phyloP scores from a whole-genome alignment of 2,113 vertebrate genomes.

The Tetraodon nigroviridis region DNA sequence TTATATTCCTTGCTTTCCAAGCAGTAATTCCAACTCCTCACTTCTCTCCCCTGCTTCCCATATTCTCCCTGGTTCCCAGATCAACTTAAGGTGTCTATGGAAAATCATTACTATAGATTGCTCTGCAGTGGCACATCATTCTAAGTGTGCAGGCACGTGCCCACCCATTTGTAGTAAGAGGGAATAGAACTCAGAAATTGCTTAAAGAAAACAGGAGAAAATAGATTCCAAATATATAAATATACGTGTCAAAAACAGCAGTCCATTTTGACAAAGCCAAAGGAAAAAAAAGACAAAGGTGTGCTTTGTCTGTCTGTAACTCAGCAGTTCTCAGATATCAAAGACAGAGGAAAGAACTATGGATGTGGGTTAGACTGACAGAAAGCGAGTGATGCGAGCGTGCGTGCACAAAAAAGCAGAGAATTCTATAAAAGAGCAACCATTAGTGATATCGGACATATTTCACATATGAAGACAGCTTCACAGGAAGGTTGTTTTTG shows the following conservation, averaged over 20 bases:
- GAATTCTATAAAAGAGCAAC: not conserved
- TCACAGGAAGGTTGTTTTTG: not conserved
- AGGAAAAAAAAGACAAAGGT: not conserved
- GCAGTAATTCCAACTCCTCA: not conserved
- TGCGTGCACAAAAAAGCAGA: not conserved
- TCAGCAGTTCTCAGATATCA: not conserved
- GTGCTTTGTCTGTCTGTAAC: not conserved
- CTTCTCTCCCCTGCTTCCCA: not conserved
- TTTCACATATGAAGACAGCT: not conserved
- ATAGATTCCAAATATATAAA: no score
- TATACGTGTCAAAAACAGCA: no score
- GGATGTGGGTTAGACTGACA: not conserved
- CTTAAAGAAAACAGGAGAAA: no score
- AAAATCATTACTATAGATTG: slow-evolving; percentile 6
- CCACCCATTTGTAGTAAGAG: not conserved
- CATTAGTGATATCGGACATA: not conserved
- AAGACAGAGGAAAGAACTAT: not conserved
- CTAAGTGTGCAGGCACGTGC: not conserved
- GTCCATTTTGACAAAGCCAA: no score
- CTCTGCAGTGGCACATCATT: not conserved
- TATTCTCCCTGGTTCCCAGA: slow-evolving; percentile 1
- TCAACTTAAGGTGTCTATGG: slow-evolving; percentile 6
- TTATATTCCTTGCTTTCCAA: not conserved
- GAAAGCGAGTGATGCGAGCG: not conserved
- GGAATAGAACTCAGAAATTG: no score